Evolutionary conservation across 2,113 vertebrate species (phyloP).

Genomic region (Cettia cetti): DNA sequence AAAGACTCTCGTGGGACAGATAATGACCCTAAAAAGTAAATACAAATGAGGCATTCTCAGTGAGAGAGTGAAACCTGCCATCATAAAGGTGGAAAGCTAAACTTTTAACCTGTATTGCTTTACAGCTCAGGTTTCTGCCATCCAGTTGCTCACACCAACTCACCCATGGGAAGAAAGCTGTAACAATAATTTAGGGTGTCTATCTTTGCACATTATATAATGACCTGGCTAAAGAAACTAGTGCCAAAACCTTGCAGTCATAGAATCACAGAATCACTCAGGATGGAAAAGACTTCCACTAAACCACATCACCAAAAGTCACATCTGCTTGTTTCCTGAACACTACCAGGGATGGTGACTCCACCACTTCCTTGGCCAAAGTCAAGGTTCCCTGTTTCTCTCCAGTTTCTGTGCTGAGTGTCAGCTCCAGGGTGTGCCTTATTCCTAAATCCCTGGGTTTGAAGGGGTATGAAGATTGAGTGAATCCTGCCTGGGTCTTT

Average conservation of each 20-base stretch:
- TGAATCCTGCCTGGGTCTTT: neutral
- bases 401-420: neutral
- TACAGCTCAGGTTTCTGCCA: conserved; percentile 48
- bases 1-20: conserved; percentile 72
- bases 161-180: neutral
- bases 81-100: conserved; percentile 68
- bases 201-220: neutral
- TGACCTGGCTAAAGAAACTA: neutral
- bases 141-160: conserved; percentile 5
- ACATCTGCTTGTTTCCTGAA: neutral
- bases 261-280: neutral
- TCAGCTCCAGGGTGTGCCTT: neutral
- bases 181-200: neutral
- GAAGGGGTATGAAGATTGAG: neutral
- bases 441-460: neutral
- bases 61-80: conserved; percentile 52
- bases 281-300: neutral
- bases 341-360: neutral
- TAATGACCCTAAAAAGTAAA: conserved; percentile 65
- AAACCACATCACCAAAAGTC: neutral
- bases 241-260: neutral
- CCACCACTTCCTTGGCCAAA: neutral
- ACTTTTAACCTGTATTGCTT: conserved; percentile 64
- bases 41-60: conserved; percentile 69
- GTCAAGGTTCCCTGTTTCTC: neutral